phyloP scores from a whole-genome alignment of 92 coral and sea anemone species.

The Galaxea fascicularis region DNA sequence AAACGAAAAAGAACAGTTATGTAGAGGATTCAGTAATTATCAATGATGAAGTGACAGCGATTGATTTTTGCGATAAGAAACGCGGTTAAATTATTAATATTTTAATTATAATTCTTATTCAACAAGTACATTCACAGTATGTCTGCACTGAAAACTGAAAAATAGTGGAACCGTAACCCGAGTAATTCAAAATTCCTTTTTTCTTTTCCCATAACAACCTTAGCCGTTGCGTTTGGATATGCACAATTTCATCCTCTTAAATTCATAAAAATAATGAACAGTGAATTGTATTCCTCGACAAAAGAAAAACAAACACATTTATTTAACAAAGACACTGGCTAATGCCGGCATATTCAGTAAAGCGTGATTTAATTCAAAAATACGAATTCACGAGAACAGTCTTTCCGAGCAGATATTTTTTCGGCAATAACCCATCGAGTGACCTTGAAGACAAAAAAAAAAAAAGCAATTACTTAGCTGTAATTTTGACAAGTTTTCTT shows the following conservation, averaged over 20 bases:
- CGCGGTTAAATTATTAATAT: not conserved
- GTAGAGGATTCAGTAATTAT: not conserved
- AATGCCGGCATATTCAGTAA: not conserved
- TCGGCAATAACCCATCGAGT: not conserved
- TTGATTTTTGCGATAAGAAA: constrained; percentile 3
- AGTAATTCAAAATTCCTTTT: too few relatives aligned
- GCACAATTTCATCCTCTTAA: too few relatives aligned
- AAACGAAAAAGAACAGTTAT: not conserved
- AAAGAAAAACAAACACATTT: too few relatives aligned
- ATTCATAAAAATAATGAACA: too few relatives aligned
- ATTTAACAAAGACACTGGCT: too few relatives aligned
- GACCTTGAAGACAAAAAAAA: not conserved
- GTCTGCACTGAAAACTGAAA: not conserved
- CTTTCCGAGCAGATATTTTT: not conserved
- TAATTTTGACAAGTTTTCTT: not conserved
- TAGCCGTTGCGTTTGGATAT: too few relatives aligned
- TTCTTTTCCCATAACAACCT: too few relatives aligned
- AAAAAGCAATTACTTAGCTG: not conserved
- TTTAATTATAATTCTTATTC: not conserved
- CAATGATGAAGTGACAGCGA: not conserved
- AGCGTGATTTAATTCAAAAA: not conserved
- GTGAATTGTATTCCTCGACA: too few relatives aligned
- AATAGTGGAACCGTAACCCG: not conserved
- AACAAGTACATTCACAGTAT: not conserved
- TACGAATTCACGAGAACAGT: not conserved